A percentile compares a stretch with the other conserved stretches of the same genome.
Evolutionary conservation across 2,113 vertebrate genomes (phyloP).

Genomic region (Phocoena sinus): DNA sequence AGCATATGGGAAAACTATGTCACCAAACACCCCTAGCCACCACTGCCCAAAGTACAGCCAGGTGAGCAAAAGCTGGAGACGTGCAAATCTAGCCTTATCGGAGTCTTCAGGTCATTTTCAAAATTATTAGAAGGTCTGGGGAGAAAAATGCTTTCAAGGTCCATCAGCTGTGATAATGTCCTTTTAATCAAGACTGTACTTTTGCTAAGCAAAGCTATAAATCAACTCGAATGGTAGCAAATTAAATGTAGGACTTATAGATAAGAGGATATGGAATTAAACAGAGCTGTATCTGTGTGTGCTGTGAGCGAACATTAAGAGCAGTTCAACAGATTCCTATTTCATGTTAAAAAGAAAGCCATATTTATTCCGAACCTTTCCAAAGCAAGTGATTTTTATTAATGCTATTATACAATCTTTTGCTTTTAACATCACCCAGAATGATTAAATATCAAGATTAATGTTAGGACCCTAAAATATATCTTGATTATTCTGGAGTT

Average conservation of each 20-base stretch:
- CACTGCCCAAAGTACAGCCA: background rate
- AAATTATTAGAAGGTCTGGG: conserved; percentile 48
- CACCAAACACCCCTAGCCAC: background rate
- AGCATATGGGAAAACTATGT: background rate
- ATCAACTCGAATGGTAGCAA: conserved; percentile 60
- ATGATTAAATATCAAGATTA: conserved; percentile 60
- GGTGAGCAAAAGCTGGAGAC: conserved; percentile 5
- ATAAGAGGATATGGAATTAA: conserved; percentile 73
- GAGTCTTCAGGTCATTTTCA: conserved; percentile 34
- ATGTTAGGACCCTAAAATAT: conserved; percentile 38
- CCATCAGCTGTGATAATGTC: conserved; percentile 51
- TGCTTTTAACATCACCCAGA: conserved; percentile 41
- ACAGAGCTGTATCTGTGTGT: conserved; percentile 48
- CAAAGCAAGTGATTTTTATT: conserved; percentile 51
- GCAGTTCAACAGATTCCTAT: conserved; percentile 37
- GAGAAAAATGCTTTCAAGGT: conserved; percentile 42
- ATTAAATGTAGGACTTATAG: conserved; percentile 70
- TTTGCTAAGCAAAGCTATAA: conserved; percentile 67
- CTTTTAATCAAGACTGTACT: conserved; percentile 66
- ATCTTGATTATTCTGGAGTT: conserved; percentile 42
- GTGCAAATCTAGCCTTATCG: background rate
- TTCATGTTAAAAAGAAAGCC: conserved; percentile 53
- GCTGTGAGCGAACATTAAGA: conserved; percentile 29
- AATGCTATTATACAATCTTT: conserved; percentile 49
- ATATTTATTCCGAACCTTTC: conserved; percentile 46